phyloP scores from a whole-genome alignment of 2,113 vertebrate genomes.

The Anas platyrhynchos region DNA sequence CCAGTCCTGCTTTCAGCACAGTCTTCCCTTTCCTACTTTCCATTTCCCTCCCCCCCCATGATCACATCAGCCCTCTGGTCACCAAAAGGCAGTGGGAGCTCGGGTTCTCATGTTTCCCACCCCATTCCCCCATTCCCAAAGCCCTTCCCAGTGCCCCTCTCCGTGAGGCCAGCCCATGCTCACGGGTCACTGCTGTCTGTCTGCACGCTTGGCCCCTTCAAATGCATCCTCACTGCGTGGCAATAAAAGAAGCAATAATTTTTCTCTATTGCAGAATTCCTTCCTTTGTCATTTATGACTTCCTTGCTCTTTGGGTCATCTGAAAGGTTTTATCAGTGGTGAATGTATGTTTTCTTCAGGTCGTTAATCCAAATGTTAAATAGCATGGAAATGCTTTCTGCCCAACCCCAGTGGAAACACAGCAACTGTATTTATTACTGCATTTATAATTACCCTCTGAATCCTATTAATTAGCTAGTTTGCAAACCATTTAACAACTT shows the following conservation, averaged over 20 bases:
- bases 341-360: neutral
- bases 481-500: neutral
- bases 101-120: neutral
- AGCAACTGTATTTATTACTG: neutral
- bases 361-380: constrained; percentile 1
- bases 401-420: neutral
- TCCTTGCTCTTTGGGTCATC: neutral
- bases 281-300: neutral
- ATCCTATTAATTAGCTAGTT: constrained; percentile 16
- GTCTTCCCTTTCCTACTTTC: neutral
- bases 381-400: neutral
- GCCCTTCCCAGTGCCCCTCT: neutral
- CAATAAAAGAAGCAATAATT: neutral
- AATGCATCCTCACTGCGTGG: neutral
- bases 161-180: neutral
- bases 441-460: neutral
- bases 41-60: fast-evolving
- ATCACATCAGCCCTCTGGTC: neutral
- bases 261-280: neutral
- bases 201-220: neutral
- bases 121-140: neutral
- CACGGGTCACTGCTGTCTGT: neutral
- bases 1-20: neutral
- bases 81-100: neutral
- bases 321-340: constrained; percentile 15